Conservation (phyloP, 23 tunicate genomes). For the Ascidia mentula region DNA sequence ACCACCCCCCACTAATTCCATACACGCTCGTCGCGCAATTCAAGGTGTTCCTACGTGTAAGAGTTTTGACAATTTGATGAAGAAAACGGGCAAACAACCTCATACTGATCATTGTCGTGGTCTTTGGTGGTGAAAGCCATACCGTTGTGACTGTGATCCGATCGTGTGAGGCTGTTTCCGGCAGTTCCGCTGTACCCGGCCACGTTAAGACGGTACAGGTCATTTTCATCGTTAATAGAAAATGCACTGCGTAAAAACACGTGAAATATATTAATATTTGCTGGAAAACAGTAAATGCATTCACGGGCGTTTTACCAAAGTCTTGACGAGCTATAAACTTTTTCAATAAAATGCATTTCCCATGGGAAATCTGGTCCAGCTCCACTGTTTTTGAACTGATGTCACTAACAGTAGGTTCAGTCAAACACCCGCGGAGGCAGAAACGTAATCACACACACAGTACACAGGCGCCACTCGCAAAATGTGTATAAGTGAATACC, state of each 20-base stretch:
- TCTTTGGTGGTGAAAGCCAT: background rate
- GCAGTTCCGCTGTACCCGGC: background rate
- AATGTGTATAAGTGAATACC: background rate
- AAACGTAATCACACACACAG: too few species aligned
- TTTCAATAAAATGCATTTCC: too few species aligned
- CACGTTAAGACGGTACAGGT: background rate
- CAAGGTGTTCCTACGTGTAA: background rate
- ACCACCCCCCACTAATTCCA: background rate
- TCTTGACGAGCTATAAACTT: too few species aligned
- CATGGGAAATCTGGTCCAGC: too few species aligned
- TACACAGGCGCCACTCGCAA: too few species aligned
- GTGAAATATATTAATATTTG: too few species aligned
- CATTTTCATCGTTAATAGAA: background rate
- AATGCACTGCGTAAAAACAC: background rate
- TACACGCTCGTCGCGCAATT: background rate
- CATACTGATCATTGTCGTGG: background rate
- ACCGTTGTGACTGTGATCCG: background rate
- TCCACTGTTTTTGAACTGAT: too few species aligned
- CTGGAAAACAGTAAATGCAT: too few species aligned
- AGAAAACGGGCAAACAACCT: background rate
- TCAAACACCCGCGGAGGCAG: too few species aligned
- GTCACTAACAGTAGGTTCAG: too few species aligned
- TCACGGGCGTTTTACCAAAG: too few species aligned
- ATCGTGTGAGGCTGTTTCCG: background rate
- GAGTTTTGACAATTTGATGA: background rate